Conservation (phyloP, 2,797 vertebrate species). For the Anguilla marmorata region DNA sequence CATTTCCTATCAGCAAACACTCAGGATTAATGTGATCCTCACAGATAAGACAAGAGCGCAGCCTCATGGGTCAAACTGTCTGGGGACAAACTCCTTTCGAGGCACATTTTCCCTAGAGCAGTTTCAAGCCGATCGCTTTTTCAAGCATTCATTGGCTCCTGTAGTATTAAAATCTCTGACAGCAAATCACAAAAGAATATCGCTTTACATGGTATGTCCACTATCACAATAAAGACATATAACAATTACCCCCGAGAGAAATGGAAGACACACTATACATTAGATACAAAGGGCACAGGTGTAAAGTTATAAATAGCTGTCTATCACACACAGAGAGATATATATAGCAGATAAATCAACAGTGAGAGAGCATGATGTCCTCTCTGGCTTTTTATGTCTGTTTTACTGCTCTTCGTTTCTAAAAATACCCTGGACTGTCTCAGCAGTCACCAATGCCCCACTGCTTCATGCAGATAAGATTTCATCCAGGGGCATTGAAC, state of each 20-base stretch:
- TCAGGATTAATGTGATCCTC: neutral
- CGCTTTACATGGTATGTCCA: neutral
- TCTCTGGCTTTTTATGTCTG: conserved; percentile 26
- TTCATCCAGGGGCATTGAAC: conserved; percentile 22
- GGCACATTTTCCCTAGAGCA: neutral
- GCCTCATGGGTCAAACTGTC: neutral
- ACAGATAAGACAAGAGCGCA: neutral
- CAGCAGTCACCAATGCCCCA: conserved; percentile 2
- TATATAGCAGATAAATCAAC: conserved; percentile 28
- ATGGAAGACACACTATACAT: neutral
- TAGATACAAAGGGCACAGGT: neutral
- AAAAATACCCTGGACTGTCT: conserved; percentile 32
- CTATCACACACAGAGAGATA: neutral
- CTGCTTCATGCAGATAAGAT: conserved; percentile 35
- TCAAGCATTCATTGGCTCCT: neutral
- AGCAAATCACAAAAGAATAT: conserved; percentile 16
- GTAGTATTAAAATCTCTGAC: neutral
- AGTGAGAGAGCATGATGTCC: conserved; percentile 22
- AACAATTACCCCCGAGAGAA: neutral
- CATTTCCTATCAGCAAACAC: neutral
- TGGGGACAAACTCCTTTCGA: neutral
- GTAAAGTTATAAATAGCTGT: conserved; percentile 22
- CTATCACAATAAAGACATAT: conserved; percentile 8
- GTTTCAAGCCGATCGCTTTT: neutral
- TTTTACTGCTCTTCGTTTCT: conserved; percentile 39